Evolutionary conservation across 2,888 invertebrate genomes (phyloP).

Genomic region (Ennomos quercinarius): DNA sequence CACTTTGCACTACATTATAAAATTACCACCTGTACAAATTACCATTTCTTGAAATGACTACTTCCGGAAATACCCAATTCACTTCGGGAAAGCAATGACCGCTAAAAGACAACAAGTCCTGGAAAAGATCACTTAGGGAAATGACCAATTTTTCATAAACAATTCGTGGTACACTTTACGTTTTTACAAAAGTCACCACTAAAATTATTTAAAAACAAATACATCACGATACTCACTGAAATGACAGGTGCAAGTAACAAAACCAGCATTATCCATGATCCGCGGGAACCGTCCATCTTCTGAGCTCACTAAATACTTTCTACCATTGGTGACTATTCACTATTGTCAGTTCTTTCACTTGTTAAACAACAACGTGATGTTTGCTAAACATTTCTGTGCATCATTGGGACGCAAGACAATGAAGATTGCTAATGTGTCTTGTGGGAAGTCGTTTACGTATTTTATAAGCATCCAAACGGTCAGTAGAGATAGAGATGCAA

Average conservation of each 20-base stretch:
- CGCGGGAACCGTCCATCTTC: conserved; percentile 15
- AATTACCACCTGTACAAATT: too few relatives aligned
- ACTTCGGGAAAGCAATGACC: too few relatives aligned
- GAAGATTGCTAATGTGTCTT: conserved; percentile 3
- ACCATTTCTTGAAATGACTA: too few relatives aligned
- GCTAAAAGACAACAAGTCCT: background rate
- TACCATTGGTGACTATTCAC: background rate
- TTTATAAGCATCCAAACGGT: too few relatives aligned
- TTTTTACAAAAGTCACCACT: too few relatives aligned
- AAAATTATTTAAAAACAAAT: too few relatives aligned
- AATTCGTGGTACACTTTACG: too few relatives aligned
- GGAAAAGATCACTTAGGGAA: too few relatives aligned
- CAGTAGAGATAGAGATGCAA: too few relatives aligned
- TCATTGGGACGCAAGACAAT: conserved; percentile 9
- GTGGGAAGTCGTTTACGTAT: conserved; percentile 6
- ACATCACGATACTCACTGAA: conserved; percentile 15
- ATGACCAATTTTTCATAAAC: too few relatives aligned
- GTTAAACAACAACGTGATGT: conserved; percentile 5
- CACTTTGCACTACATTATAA: too few relatives aligned
- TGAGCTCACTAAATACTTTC: background rate
- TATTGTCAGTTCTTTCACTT: background rate
- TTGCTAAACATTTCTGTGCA: conserved; percentile 10
- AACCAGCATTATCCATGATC: conserved; percentile 13
- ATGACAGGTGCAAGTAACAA: conserved; percentile 16
- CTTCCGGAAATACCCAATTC: too few relatives aligned